These are phyloP conservation scores for Enteromius mattozi DNA, from an alignment of 2,797 vertebrate species.

Conservation along the genomic window DNA sequence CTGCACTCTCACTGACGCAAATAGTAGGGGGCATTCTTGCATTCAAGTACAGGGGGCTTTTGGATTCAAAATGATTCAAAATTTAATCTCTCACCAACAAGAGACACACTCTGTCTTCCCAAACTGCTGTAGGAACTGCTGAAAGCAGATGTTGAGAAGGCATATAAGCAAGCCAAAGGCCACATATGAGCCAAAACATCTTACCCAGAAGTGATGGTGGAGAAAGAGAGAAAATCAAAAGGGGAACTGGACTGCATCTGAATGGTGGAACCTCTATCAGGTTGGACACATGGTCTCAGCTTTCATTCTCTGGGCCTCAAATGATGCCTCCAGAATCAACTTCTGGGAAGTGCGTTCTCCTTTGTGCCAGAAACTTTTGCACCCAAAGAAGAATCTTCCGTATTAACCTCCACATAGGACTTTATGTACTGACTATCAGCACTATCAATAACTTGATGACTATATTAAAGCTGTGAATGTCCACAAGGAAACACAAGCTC, in stretches of 20 bases:
- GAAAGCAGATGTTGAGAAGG: neutral
- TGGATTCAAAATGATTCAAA: neutral
- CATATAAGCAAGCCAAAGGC: neutral
- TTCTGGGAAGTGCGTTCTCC: neutral
- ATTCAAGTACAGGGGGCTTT: neutral
- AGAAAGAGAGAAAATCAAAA: neutral
- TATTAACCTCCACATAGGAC: neutral
- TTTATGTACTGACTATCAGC: neutral
- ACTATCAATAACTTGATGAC: neutral
- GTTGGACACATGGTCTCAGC: neutral
- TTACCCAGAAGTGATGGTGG: neutral
- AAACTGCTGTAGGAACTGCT: neutral
- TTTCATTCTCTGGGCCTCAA: neutral
- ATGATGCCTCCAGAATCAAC: neutral
- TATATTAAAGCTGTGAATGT: neutral
- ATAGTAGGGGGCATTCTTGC: neutral
- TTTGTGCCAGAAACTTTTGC: neutral
- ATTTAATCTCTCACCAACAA: slow-evolving; percentile 1
- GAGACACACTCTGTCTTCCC: neutral
- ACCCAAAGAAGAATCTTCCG: neutral
- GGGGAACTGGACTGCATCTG: neutral
- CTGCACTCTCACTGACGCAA: neutral
- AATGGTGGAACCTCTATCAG: neutral
- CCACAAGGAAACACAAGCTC: neutral
- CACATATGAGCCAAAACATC: neutral